Evolutionary conservation across 2,113 vertebrate species (phyloP).

Genomic region (Chiloscyllium plagiosum): DNA sequence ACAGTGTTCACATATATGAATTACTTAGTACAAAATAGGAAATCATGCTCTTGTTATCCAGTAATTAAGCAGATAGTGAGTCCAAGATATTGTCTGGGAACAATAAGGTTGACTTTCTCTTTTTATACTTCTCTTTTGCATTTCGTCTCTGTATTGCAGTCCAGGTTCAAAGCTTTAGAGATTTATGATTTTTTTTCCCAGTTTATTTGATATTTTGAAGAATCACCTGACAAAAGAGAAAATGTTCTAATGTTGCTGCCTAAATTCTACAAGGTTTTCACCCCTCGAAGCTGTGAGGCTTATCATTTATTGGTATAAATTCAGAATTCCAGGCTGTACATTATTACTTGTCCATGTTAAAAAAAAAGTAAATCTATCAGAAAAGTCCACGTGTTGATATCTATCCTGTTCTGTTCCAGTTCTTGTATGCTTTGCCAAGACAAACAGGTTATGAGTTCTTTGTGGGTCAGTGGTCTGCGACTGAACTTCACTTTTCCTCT

Average conservation of each 20-base stretch:
- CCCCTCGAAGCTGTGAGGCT: not conserved
- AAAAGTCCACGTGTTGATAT: not conserved
- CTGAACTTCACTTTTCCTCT: conserved; percentile 86
- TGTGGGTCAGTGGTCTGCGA: conserved; percentile 81
- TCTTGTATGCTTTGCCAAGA: conserved; percentile 84
- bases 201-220: not conserved
- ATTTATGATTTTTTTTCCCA: not conserved
- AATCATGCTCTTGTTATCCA: not conserved
- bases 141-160: not conserved
- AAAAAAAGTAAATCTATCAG: too few species aligned
- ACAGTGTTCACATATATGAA: not conserved
- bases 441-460: conserved; percentile 92
- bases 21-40: not conserved
- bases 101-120: not conserved
- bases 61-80: not conserved
- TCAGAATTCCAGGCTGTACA: not conserved
- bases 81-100: not conserved
- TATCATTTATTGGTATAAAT: not conserved
- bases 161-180: not conserved
- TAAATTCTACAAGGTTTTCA: not conserved
- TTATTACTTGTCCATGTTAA: not conserved
- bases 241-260: not conserved
- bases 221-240: not conserved
- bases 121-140: not conserved
- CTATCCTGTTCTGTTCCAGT: conserved; percentile 55